Base-by-base conservation (phyloP, 92 coral and sea anemone species). In the Metridium senile region DNA sequence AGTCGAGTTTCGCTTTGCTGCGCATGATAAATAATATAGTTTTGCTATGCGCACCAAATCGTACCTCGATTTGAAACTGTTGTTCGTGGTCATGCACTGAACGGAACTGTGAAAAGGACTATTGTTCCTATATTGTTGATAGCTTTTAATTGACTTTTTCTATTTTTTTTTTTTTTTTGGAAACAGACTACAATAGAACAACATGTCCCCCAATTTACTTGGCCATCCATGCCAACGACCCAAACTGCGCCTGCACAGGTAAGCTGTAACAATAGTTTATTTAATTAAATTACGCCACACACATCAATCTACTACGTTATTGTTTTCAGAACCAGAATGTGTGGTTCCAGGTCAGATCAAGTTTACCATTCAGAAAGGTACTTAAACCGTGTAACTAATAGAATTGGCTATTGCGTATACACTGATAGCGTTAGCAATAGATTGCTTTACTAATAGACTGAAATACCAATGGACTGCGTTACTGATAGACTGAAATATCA, bases 201-300 rank as follows among this genome's bases (percentile, higher is more conserved):
- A 35, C 66, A 0, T 80, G 84, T 33, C 84, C 84, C 7, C 84
- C 84, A 16, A 51, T 80, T 27, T 80, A 80, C 52, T 68, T 80
- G 17, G 78, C 72, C 2, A 68, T 80, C 11, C 26, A 80, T 28
- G 84, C 79, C 64, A 68, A 67, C 10, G 25, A 70, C n/a, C 72
- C 63, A 11, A 27, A 59, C 54, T 72, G 75, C 58, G 67, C 77
- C 21, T 80, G 84, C 77, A 49, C 78, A 70, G 84, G 84, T 80
- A 46, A 43, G 33, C 4, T 17, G 23, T 29, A 21, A 25, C 19
- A 45, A 25, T 54, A 54, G 3, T 17, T 9, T 54, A 54, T 17
- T n/a, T n/a, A n/a, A n/a, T n/a, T n/a, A n/a, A n/a, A n/a, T n/a
- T n/a, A n/a, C n/a, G n/a, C n/a, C n/a, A n/a, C n/a, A n/a, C n/a